Evolutionary conservation across 1,140 invertebrate genomes (phyloP), one percentile per base, ranked within the genome.

Genomic region (Harlomillsia oculata): DNA sequence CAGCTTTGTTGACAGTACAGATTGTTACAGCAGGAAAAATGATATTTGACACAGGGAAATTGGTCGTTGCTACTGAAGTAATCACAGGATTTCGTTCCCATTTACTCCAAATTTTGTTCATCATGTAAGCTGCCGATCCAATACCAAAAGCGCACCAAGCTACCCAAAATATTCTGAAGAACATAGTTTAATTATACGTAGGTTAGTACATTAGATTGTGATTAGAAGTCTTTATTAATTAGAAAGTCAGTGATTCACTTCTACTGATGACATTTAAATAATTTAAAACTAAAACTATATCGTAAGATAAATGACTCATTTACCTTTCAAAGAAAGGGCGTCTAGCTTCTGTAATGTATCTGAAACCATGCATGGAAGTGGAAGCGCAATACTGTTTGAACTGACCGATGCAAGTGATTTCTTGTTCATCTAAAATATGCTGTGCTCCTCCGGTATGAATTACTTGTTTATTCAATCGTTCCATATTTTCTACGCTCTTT

Each of bases 1-100:
- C 56, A 14, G 65, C 65, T 41, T 66, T 66, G 29, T 65, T 66
- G 2, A 66, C 65, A 1, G 65, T 63, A 36, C 65, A 66, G 14
- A 66, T 54, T 14, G 65, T 66, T 1, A 66, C 63, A 13, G 65
- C 63, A 11, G 65, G 65, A 53, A 66, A 66, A 20, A 53, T 43
- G 2, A 66, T 46, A 29, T 53, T 46, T 3, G 51, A 39, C 11
- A 59, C 53, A 21, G 65, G 63, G 28, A 43, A 63, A 51, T 65
- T 65, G 5, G 65, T 66, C 1, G 53, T 50, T 1, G 56, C 48
- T 1, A 57, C 53, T 11, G 56, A 60, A 23, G 65, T 66, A 8
- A 66, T 53, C 1, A 66, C 63, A 11, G 65, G 65, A 53, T 54
- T 63, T 6, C 18, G 49, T 32, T 60, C 59, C 65, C 65, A 66